phyloP scores from a whole-genome alignment of 2,113 vertebrate species.

The Anolis carolinensis region DNA sequence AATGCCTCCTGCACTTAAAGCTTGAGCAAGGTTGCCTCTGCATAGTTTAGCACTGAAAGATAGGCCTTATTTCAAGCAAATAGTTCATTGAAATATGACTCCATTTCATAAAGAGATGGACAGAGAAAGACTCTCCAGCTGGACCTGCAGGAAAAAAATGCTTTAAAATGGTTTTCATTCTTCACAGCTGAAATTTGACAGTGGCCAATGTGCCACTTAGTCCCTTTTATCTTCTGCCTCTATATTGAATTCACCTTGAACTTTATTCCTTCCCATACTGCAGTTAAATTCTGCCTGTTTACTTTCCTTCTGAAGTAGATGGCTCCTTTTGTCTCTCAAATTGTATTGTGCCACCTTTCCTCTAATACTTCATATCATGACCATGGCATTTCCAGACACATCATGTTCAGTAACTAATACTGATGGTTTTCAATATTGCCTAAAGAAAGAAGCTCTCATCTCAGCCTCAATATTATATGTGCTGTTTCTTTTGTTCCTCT shows the following conservation, averaged over 20 bases:
- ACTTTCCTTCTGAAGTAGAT: conserved; percentile 18
- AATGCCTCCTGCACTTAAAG: background rate
- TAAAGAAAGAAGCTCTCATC: background rate
- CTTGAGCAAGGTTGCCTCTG: background rate
- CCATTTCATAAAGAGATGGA: background rate
- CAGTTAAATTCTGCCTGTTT: conserved; percentile 13
- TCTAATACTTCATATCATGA: background rate
- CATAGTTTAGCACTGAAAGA: background rate
- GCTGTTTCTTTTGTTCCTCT: background rate
- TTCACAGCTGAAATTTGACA: background rate
- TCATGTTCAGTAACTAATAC: conserved; percentile 2
- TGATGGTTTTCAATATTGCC: conserved; percentile 13
- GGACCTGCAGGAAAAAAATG: background rate
- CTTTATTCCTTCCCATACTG: background rate
- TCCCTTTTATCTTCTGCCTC: background rate
- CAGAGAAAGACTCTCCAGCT: background rate
- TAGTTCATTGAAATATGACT: background rate
- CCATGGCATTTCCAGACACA: conserved; percentile 3
- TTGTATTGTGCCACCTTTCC: conserved; percentile 4
- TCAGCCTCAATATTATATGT: conserved; percentile 10
- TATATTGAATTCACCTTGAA: background rate
- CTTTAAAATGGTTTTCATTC: conserved; percentile 11
- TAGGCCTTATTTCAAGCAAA: background rate
- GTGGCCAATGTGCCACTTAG: conserved; percentile 34
- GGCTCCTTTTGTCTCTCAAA: background rate